Conservation (phyloP, 2,888 invertebrate species). For the Patella pellucida region DNA sequence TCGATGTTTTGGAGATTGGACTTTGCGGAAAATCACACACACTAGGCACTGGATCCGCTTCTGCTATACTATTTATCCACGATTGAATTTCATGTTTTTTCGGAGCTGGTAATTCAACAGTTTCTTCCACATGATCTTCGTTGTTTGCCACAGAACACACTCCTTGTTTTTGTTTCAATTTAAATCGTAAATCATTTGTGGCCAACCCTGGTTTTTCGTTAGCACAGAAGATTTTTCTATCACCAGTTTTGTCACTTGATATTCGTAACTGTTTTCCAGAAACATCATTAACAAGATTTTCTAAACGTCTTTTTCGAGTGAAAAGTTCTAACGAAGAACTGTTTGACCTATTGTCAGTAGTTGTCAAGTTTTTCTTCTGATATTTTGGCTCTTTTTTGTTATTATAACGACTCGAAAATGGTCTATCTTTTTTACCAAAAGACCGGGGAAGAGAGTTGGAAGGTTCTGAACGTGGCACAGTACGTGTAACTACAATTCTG, state of each 20-base stretch:
- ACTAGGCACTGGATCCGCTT: not conserved
- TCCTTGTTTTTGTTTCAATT: not conserved
- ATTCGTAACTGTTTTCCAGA: not conserved
- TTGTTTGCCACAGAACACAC: no score
- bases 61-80: slow-evolving; percentile 6
- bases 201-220: not conserved
- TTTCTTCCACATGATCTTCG: not conserved
- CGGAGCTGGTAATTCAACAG: not conserved
- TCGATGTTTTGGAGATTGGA: not conserved
- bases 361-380: no score
- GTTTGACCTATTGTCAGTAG: no score
- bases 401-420: no score
- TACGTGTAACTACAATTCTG: no score
- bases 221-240: not conserved
- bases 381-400: no score
- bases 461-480: no score
- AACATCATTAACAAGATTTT: not conserved
- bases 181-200: not conserved
- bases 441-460: no score
- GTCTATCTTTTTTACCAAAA: no score
- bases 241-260: not conserved
- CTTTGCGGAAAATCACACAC: not conserved
- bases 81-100: not conserved
- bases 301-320: no score
- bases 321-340: no score